Base-by-base conservation (phyloP, 53 echinoderm and acorn worm genomes). In the Echinarachnius parma region DNA sequence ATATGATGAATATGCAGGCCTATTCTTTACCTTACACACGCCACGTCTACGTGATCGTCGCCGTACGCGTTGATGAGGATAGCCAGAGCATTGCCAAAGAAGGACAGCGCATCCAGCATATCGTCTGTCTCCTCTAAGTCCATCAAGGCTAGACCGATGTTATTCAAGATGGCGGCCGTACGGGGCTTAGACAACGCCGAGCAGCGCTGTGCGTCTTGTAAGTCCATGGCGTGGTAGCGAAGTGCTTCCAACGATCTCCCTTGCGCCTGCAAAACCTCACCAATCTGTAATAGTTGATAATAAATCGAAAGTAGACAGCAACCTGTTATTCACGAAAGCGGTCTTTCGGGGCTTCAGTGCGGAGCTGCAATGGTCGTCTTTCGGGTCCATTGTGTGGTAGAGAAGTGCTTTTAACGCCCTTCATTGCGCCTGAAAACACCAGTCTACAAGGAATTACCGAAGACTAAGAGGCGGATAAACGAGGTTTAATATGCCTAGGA, bases 91-190 rank as follows among this genome's bases (percentile, higher is more conserved):
- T 72, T 14, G 11, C 34, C 55, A 24, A 72, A 72, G 21, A 72
- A 72, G 16, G 37, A 28, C 14, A 72, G 42, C 24, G 57, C 37
- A 42, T 56, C 57, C n/a, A n/a, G n/a, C n/a, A n/a, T n/a, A 4
- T 56, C 56, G 24, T 3, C 8, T 1, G 37, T 15, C 20, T 55
- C 31, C 9, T 72, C 74, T 1, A 84, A 78, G 27, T 92, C 92
- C 46, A 84, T 83, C 39, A 83, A 60, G 3, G 89, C 84, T 8
- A 92, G 76, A 30, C 81, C 92, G 22, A 88, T 88, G 68, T 87
- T 88, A 44, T 92, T 92, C 25, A 92, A 79, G 65, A 85, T 82
- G 69, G 84, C 85, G 0, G 88, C 92, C 31, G 81, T 84, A 4
- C 92, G 62, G 36, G 92, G 92, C 37, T 92, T 88, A 34, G 78